Evolutionary conservation across 1,140 invertebrate species (phyloP), one percentile per base, ranked within the genome.

Genomic region (Marisa cornuarietis): DNA sequence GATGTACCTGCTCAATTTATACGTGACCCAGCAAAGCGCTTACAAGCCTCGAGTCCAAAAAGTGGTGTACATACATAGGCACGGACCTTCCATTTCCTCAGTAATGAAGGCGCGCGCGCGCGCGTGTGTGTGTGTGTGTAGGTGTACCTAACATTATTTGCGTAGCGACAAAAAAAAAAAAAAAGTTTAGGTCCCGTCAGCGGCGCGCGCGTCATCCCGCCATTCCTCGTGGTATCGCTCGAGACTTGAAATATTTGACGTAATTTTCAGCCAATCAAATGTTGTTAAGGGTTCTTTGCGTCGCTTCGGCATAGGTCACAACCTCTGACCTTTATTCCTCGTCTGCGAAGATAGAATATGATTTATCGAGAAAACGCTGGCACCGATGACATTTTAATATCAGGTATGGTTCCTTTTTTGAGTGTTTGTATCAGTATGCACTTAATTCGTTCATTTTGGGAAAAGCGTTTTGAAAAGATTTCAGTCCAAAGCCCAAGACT

Each of bases 321-420:
- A 90, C 88, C 89, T 88, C 85, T 90, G 89, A 90, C 89, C 89
- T 90, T 90, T 90, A 88, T 85, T 86, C 80, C 79, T 82, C n/a
- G 87, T 85, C 85, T 85, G 82, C 79, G 68, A 83, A 77, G 83
- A 75, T 62, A 54, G 49, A 68, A 63, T 63, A 80, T 77, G 78
- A 78, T 82, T 82, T 71, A 24, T 73, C 65, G 58, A 26, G 31
- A 62, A 79, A 81, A 65, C 80, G 63, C 52, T 65, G 22, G 76
- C 49, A 54, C 66, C 68, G 42, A 68, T 77, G 76, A 65, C 65
- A 51, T n/a, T 49, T 52, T 16, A 11, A 52, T 65, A 16, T 54
- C 26, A 68, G 76, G 76, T 77, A 68, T 58, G n/a, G 58, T 75
- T 77, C 65, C 61, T 65, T 73, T 65, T 73, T 73, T 71, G 54